Percentiles rank a stretch among this genome's conserved stretches.
phyloP scores from a whole-genome alignment of 2,797 vertebrate species.

The Glyptemys insculpta region DNA sequence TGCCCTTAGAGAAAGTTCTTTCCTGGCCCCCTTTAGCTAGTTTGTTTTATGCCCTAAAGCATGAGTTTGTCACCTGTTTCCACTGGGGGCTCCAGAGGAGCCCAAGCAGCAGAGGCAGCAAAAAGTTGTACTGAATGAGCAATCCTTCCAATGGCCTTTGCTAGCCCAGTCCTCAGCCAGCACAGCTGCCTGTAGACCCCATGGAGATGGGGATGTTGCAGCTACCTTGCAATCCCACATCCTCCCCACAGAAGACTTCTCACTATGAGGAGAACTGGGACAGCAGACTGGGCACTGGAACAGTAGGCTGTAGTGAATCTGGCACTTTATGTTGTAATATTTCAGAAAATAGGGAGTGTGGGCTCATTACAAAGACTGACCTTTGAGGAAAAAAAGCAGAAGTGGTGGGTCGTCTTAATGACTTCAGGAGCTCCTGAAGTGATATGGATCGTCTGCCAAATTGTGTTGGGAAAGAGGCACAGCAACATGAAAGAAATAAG shows the following conservation, averaged over 20 bases:
- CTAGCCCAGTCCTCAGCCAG: neutral
- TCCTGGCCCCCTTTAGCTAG: neutral
- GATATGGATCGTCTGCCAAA: constrained; percentile 22
- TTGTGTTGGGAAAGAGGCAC: constrained; percentile 19
- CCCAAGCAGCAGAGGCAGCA: neutral
- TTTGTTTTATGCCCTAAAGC: neutral
- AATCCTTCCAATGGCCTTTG: neutral
- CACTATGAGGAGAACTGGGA: neutral
- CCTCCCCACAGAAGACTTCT: neutral
- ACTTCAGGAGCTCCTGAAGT: constrained; percentile 47
- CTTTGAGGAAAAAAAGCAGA: constrained; percentile 33
- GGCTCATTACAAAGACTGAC: constrained; percentile 44
- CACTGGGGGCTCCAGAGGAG: neutral
- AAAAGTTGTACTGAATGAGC: neutral
- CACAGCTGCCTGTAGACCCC: neutral
- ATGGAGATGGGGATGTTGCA: neutral
- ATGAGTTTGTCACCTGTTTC: neutral
- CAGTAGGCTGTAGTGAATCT: neutral
- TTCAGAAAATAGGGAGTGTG: constrained; percentile 26
- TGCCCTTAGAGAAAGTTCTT: neutral
- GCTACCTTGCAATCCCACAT: neutral
- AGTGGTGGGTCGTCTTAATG: constrained; percentile 37
- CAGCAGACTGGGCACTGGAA: neutral
- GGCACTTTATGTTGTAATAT: neutral
- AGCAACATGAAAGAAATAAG: neutral